Evolutionary conservation across 2,888 invertebrate species (phyloP), one percentile per base, ranked within the genome.

Genomic region (Venusia cambrica): DNA sequence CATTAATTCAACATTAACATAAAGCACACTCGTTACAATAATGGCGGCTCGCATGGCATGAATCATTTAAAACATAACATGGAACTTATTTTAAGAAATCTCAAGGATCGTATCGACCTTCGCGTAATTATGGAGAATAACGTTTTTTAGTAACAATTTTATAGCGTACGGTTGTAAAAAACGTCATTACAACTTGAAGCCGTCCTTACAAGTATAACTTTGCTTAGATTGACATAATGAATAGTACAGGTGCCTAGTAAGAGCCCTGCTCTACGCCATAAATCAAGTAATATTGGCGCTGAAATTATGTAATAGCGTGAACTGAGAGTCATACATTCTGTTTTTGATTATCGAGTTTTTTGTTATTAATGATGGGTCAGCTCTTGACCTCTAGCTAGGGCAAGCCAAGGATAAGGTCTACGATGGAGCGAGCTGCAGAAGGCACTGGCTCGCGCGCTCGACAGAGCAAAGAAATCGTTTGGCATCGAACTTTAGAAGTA

Each of bases 1-100:
- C 25, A 56, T 56, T 54, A 44, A 60, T 54, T 51, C 24, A 38
- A 44, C 41, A 63, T 65, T 63, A 55, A 37, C 59, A 62, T 63
- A 59, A 47, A 56, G 35, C 48, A n/a, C n/a, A n/a, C n/a, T n/a
- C n/a, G 28, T 51, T 57, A 55, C 46, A 50, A 57, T 51, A 54
- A 50, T 54, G 47, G 40, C 54, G 51, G 57, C 56, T 47, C 12
- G 49, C 49, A 46, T 46, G 49, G 21, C 44, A 37, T 39, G 14
- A 44, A 31, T 38, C 38, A 46, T 38, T 49, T 45, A 32, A n/a
- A 36, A 36, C 26, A 39, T 33, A 38, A 28, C 28, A 8, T 14
- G 29, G 36, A 31, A 36, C 38, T 17, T 41, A 41, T 48, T 42
- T 40, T 29, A 30, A 40, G 46, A 45, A 45, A 18, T 31, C 49